phyloP scores from a whole-genome alignment of 2,888 invertebrate genomes.

The Entomobrya proxima region DNA sequence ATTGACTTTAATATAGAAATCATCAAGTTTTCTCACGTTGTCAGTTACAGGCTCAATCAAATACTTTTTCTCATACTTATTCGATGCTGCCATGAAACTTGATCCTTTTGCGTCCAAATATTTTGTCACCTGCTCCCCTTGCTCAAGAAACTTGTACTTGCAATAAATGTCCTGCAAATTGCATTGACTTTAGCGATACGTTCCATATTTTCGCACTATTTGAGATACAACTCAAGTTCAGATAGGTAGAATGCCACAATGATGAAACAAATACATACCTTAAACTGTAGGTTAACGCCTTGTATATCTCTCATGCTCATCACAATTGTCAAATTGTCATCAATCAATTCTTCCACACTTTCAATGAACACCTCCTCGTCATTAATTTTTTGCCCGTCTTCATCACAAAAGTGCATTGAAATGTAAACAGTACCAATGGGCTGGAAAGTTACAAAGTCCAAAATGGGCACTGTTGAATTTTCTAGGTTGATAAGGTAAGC shows the following conservation, averaged over 20 bases:
- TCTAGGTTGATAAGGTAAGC: constrained; percentile 54
- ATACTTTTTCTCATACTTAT: constrained; percentile 49
- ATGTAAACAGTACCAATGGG: constrained; percentile 52
- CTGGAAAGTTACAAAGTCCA: constrained; percentile 43
- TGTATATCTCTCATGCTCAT: constrained; percentile 29
- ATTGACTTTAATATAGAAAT: not conserved
- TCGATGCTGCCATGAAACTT: constrained; percentile 20
- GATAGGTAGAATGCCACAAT: not conserved
- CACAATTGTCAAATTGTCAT: constrained; percentile 38
- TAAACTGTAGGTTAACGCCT: constrained; percentile 49
- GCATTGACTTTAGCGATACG: not conserved
- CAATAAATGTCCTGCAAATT: constrained; percentile 58
- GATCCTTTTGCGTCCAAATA: constrained; percentile 48
- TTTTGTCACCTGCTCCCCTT: constrained; percentile 9
- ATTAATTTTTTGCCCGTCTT: constrained; percentile 52
- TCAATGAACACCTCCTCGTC: constrained; percentile 54
- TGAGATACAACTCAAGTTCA: not conserved
- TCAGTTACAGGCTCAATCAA: constrained; percentile 43
- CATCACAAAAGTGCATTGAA: constrained; percentile 29
- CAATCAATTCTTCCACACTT: constrained; percentile 53
- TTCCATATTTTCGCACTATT: not conserved
- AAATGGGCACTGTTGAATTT: constrained; percentile 40
- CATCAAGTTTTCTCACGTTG: constrained; percentile 55
- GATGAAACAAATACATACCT: constrained; percentile 35
- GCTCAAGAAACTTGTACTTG: constrained; percentile 60